Conservation (phyloP, 2,113 vertebrate genomes). For the Casuarius casuarius region DNA sequence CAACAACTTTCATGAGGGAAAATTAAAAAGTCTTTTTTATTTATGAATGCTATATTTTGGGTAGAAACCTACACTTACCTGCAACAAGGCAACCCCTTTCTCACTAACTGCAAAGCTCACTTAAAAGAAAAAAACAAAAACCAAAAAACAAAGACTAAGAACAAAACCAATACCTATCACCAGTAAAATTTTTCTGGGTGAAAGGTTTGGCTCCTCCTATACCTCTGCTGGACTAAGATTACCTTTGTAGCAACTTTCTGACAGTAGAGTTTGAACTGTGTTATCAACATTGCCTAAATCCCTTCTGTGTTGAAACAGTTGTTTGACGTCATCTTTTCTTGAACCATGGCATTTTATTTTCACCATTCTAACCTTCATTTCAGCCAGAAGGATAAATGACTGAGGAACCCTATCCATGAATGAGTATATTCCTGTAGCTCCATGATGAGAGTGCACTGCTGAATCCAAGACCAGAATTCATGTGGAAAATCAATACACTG, state of each 20-base stretch:
- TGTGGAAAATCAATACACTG: constrained; percentile 42
- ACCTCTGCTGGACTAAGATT: neutral
- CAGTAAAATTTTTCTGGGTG: neutral
- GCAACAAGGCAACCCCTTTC: neutral
- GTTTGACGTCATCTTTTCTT: neutral
- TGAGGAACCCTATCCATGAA: neutral
- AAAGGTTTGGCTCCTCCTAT: neutral
- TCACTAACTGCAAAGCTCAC: neutral
- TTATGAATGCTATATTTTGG: neutral
- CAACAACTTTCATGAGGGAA: neutral
- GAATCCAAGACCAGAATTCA: constrained; percentile 33
- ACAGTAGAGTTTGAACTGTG: neutral
- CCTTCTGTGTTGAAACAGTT: neutral
- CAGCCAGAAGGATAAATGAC: neutral
- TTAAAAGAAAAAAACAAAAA: no score
- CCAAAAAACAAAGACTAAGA: neutral
- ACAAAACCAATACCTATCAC: neutral
- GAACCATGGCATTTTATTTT: neutral
- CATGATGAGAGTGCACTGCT: neutral
- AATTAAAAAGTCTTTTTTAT: neutral
- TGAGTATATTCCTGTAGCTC: neutral
- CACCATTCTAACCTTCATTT: neutral
- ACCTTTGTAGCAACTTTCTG: neutral
- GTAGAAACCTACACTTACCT: neutral
- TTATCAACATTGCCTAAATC: neutral